Base-by-base conservation (phyloP, 2,797 vertebrate species). In the Paramormyrops hopkinsi region DNA sequence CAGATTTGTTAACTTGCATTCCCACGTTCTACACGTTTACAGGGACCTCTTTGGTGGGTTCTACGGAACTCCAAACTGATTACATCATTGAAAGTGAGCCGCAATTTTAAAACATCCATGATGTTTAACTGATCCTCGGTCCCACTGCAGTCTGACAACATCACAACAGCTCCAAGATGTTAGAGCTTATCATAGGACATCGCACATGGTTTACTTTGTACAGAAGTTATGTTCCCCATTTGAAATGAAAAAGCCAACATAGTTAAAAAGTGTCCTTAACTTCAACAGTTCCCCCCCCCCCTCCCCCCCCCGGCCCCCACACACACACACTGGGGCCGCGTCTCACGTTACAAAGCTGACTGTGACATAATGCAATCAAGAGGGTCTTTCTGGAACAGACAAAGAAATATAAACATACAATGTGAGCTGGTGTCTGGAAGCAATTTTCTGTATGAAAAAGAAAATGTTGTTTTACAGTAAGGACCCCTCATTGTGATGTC, bases 381-480 rank as follows among this genome's bases (percentile, higher is more conserved):
- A n/a, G 19, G 19, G 88, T 7, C 37, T 90, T 89, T 79, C 79
- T 50, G 33, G 48, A 90, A 65, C 48, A 88, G 56, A 90, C 46
- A 90, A 76, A 88, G 46, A 91, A 90, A 90, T 73, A 41, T 88
- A 88, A 56, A 83, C 7, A 59, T 87, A 89, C 29, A 83, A 73
- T 83, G 51, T 46, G 62, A 79, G 53, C 76, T 53, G 41, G 79
- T 69, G 88, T 91, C 92, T 92, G 92, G 92, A 92, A 93, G 50
- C 54, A 88, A 91, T 92, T 92, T 91, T 83, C 69, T 88, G 51
- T 89, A 88, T 83, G 87, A 79, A 88, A 54, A 88, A 83, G 53
- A 86, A 44, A 22, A 46, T 85, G 73, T n/a, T 50, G 53, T 69
- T 37, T 37, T 44, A 85, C 33, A 44, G 33, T 44, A 89, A 89